Base-by-base conservation (phyloP, 2,888 invertebrate species). In the Germaria angustata region DNA sequence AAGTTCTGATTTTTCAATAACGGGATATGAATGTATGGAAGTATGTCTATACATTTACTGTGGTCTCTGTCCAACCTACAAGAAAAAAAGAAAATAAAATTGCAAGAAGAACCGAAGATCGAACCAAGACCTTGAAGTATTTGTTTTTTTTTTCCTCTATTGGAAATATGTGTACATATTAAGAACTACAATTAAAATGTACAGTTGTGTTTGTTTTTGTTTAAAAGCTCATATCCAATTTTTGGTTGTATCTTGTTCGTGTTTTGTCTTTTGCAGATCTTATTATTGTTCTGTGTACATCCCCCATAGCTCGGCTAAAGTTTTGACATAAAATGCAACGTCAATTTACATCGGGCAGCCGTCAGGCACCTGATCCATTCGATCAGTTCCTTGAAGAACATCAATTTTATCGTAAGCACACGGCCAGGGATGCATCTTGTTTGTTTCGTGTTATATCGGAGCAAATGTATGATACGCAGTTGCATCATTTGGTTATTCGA, bases 401-500 rank as follows among this genome's bases (percentile, higher is more conserved):
- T 89, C 96, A 96, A 46, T 95, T 95, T 88, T 97, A 95, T 90
- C 93, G 97, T 86, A 98, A 98, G 92, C 95, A 96, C 88, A 95
- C 95, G 17, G 96, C 97, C 69, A 94, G 95, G 87, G 98, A 98
- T 92, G 95, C 96, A 66, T 96, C 96, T 80, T 97, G 96, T 89
- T 92, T 98, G 59, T 98, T 98, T 91, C 93, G 98, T 86, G 96
- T 96, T 11, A 94, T 97, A 66, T 95, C 97, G 41, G 98, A 98
- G 91, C 97, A 97, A 92, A 93, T 92, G 86, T 94, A 92, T 87
- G 93, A 93, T 72, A 93, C 93, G 24, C 93, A 98, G 92, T 92
- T 94, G 84, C 94, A 94, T 90, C 96, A 96, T 89, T 93, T 94
- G 86, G 93, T 93, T 88, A 94, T 97, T 66, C 93, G 97, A 72